A percentile compares a stretch with the other conserved stretches of the same genome.
These are phyloP conservation scores for Psittacula derbiana DNA, from an alignment of 2,797 vertebrate species.

Conservation along the genomic window DNA sequence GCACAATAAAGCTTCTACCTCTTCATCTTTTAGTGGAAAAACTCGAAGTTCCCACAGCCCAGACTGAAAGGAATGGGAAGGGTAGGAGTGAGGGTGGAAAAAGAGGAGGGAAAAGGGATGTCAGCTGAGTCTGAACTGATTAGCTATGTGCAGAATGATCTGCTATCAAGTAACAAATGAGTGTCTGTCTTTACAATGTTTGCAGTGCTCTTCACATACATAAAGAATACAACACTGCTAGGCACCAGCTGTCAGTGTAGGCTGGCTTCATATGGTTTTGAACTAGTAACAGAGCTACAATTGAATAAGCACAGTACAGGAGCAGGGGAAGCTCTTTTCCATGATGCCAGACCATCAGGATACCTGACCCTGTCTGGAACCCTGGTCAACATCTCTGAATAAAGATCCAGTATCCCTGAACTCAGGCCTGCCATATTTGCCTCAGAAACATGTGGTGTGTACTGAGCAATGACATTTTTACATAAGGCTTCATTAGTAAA, in stretches of 20 bases:
- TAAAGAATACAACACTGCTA: neutral
- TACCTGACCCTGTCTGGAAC: neutral
- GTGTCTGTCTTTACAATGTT: neutral
- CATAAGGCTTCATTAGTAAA: neutral
- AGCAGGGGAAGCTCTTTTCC: neutral
- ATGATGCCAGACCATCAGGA: neutral
- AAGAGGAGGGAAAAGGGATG: neutral
- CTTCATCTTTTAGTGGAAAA: slow-evolving; percentile 80
- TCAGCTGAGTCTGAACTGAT: slow-evolving; percentile 33
- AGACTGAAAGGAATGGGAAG: slow-evolving; percentile 67
- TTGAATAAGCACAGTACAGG: neutral
- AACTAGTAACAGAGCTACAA: neutral
- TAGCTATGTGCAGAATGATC: neutral
- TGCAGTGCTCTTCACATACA: slow-evolving; percentile 20
- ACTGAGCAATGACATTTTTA: neutral
- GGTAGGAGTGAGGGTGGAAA: neutral
- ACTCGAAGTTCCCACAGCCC: slow-evolving; percentile 77
- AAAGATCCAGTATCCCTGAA: neutral
- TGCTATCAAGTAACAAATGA: neutral
- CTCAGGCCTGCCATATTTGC: neutral
- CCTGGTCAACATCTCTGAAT: neutral
- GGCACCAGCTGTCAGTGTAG: neutral
- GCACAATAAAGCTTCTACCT: slow-evolving; percentile 70
- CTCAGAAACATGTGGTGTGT: rapidly evolving
- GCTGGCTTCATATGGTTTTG: neutral